Percentiles rank a stretch among this genome's conserved stretches.
phyloP scores from a whole-genome alignment of 2,888 invertebrate genomes.

The Seira musarum region DNA sequence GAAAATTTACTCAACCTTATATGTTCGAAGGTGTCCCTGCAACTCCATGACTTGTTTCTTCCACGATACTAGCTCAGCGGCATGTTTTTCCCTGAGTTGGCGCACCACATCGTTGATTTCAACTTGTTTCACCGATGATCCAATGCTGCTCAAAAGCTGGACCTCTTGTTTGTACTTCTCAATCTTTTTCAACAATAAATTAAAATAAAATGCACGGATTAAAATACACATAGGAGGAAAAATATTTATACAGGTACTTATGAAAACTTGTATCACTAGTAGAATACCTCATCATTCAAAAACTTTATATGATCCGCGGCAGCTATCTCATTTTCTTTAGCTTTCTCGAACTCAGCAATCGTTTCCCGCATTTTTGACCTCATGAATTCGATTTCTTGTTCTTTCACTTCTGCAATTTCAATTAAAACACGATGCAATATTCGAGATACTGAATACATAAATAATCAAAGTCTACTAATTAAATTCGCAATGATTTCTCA shows the following conservation, averaged over 20 bases:
- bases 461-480: too few species aligned
- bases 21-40: slow-evolving; percentile 60
- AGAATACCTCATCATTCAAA: slow-evolving; percentile 46
- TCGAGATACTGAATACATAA: neutral
- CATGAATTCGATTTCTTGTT: slow-evolving; percentile 63
- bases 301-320: slow-evolving; percentile 54
- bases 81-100: slow-evolving; percentile 65
- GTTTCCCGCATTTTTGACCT: slow-evolving; percentile 64
- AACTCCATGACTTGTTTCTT: slow-evolving; percentile 59
- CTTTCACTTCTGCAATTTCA: slow-evolving; percentile 53
- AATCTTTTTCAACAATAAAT: slow-evolving; percentile 50
- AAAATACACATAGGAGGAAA: too few species aligned
- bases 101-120: slow-evolving; percentile 66
- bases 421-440: neutral
- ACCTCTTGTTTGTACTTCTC: slow-evolving; percentile 63
- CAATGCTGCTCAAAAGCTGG: slow-evolving; percentile 62
- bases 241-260: too few species aligned
- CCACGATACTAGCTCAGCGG: slow-evolving; percentile 61
- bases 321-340: slow-evolving; percentile 49
- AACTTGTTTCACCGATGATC: slow-evolving; percentile 63
- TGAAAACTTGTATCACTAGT: too few species aligned
- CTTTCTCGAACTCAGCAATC: slow-evolving; percentile 64
- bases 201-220: neutral
- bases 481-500: too few species aligned
- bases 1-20: slow-evolving; percentile 44